phyloP scores from a whole-genome alignment of 1,140 invertebrate genomes.

The Cephus cinctus region DNA sequence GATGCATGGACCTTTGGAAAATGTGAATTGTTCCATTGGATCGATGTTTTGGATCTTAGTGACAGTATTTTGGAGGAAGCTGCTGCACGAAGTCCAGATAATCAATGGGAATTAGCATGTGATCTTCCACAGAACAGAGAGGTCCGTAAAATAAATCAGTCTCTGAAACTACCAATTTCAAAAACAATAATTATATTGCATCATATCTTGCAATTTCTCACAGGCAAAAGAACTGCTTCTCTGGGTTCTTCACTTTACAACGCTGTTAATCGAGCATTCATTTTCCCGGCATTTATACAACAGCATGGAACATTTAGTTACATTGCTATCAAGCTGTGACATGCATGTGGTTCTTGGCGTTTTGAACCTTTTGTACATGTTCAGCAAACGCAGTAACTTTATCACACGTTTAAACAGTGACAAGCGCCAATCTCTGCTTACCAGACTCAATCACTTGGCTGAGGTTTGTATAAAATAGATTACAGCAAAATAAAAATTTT shows the following conservation, averaged over 20 bases:
- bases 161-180: conserved; percentile 8
- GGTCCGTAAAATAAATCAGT: conserved; percentile 46
- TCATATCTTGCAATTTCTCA: conserved; percentile 25
- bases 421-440: conserved; percentile 72
- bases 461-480: conserved; percentile 75
- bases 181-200: conserved; percentile 1
- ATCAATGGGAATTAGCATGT: conserved; percentile 77
- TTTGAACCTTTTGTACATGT: conserved; percentile 86
- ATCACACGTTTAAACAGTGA: conserved; percentile 77
- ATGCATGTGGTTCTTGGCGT: conserved; percentile 87
- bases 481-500: too few species aligned
- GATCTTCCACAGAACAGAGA: conserved; percentile 69
- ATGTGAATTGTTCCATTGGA: conserved; percentile 90
- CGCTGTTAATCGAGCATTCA: conserved; percentile 85
- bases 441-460: conserved; percentile 77
- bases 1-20: conserved; percentile 89
- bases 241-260: conserved; percentile 81
- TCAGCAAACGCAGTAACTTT: conserved; percentile 90
- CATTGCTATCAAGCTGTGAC: conserved; percentile 80
- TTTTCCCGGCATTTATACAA: conserved; percentile 89
- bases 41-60: conserved; percentile 82
- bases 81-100: conserved; percentile 63
- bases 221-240: conserved; percentile 76
- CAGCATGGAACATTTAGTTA: conserved; percentile 86
- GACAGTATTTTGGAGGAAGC: conserved; percentile 80